A percentile compares a stretch with the other conserved stretches of the same genome.
phyloP scores from a whole-genome alignment of 1,140 invertebrate genomes.

The Microplitis mediator region DNA sequence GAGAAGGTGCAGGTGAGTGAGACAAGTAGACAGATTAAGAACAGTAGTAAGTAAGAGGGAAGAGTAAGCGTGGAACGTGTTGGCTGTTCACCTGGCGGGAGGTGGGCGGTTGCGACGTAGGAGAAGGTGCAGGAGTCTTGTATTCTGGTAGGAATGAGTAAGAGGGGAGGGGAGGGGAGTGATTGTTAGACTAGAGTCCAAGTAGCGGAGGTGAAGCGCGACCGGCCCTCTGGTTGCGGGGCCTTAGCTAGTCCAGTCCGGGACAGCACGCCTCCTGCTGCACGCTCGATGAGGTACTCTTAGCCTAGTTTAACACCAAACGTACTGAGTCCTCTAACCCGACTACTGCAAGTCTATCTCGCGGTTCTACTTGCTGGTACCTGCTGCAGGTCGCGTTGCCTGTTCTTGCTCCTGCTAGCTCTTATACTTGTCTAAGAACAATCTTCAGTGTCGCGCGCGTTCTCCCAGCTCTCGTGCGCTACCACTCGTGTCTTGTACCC shows the following conservation, averaged over 20 bases:
- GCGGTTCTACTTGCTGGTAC: not conserved
- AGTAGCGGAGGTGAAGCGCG: conserved; percentile 58
- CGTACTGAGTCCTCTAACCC: not conserved
- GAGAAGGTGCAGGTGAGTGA: not conserved
- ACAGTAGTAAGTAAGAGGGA: not conserved
- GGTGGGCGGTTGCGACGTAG: conserved; percentile 26
- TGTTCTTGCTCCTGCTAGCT: no score
- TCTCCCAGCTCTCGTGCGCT: not conserved
- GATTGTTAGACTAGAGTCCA: conserved; percentile 39
- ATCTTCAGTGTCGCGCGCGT: conserved; percentile 5
- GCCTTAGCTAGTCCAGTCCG: conserved; percentile 59
- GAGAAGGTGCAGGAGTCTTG: conserved; percentile 24
- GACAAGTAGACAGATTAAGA: not conserved
- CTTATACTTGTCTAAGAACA: no score
- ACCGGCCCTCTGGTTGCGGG: conserved; percentile 59
- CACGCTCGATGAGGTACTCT: conserved; percentile 57
- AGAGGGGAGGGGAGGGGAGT: conserved; percentile 40
- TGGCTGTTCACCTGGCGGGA: conserved; percentile 30
- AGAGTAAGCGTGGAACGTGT: conserved; percentile 7
- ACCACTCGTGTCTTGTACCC: not conserved
- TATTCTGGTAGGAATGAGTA: conserved; percentile 18
- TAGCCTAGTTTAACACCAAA: conserved; percentile 33
- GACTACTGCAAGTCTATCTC: not conserved
- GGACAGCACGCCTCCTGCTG: conserved; percentile 63
- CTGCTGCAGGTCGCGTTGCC: not conserved